Percentiles rank a stretch among this genome's conserved stretches.
These are phyloP conservation scores for Lepidotrigona ventralis DNA, from an alignment of 1,140 invertebrate species.

Conservation along the genomic window DNA sequence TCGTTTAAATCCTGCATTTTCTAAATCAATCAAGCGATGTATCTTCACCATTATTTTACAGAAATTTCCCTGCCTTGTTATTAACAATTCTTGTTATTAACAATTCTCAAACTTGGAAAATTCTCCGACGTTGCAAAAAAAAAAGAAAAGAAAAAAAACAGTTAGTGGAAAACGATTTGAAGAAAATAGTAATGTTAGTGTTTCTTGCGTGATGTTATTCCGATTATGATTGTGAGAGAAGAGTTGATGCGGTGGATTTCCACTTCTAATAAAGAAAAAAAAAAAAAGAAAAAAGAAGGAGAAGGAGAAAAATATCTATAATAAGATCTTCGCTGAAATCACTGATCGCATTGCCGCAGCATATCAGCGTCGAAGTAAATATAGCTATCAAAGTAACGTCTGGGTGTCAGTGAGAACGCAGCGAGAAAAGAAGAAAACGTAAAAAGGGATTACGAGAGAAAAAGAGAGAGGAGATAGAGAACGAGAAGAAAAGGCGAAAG, in stretches of 20 bases:
- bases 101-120: background rate
- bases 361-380: conserved; percentile 4
- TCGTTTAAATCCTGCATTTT: no score
- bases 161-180: background rate
- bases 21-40: no score
- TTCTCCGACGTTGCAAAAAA: background rate
- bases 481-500: background rate
- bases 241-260: background rate
- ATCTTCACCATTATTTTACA: no score
- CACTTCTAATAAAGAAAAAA: background rate
- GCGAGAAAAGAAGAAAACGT: background rate
- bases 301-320: background rate
- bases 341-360: background rate
- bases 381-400: background rate
- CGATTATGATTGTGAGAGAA: background rate
- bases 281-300: no score
- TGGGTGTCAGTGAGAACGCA: background rate
- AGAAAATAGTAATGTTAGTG: background rate
- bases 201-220: background rate
- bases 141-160: background rate
- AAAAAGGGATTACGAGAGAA: background rate
- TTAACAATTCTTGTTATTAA: no score
- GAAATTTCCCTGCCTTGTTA: no score
- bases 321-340: background rate
- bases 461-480: background rate